Evolutionary conservation across 2,888 invertebrate species (phyloP), one percentile per base, ranked within the genome.

Genomic region (Lasioglossum figueresi): DNA sequence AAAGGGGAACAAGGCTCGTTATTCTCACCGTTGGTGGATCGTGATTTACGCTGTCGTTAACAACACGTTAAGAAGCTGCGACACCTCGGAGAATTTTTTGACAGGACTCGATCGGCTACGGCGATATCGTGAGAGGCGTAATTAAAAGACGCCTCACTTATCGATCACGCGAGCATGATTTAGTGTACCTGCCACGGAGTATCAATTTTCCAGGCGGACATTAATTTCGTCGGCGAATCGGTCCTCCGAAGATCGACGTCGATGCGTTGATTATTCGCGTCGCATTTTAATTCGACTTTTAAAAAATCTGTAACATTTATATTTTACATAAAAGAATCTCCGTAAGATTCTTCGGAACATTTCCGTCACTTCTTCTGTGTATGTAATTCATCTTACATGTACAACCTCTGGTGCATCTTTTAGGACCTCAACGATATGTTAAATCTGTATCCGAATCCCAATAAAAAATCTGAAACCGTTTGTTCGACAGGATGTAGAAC

Each of bases 21-120:
- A 83, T 8, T 52, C 85, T 83, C 79, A 48, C 52, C 78, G 37
- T 37, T 52, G 77, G 6, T 45, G 73, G 34, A 31, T 34, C 76
- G 80, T 89, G 88, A 89, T 90, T 91, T 88, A 90, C 88, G 85
- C 82, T 87, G 84, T 88, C 85, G 84, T 91, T 89, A 87, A 84
- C 88, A 74, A 31, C 70, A 83, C 84, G 86, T 89, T 88, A 88
- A 91, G 83, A 37, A 37, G 74, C 86, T 70, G 88, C 87, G 87
- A 86, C 86, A 86, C 85, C 82, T 74, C 68, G 52, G 37, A 56
- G 79, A 72, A 84, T 82, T 82, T 85, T 88, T 88, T 83, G 86
- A 88, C 88, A 86, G 82, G 76, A 63, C 45, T 77, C 27, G 59
- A 82, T 77, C 70, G 59, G 27, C 59, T 23, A n/a, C 52, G 19